Conservation (phyloP, 2,888 invertebrate genomes). For the Leptogaster cylindrica region DNA sequence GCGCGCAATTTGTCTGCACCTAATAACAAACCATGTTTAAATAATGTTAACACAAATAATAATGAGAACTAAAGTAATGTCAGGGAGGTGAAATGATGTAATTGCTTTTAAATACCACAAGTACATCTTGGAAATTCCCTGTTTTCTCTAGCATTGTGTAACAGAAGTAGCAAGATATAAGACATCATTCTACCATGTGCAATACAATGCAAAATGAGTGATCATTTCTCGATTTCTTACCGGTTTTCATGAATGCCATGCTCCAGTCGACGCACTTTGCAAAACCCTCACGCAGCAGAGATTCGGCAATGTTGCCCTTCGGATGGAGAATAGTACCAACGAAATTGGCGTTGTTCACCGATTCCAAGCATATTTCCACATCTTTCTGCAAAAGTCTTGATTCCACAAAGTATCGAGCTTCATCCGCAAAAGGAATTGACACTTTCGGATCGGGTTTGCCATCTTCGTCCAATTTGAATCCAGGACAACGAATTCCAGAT, state of each 20-base stretch:
- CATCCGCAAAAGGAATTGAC: constrained; percentile 78
- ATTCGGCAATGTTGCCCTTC: constrained; percentile 91
- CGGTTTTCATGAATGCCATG: constrained; percentile 78
- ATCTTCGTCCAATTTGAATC: constrained; percentile 78
- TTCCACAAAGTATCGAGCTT: constrained; percentile 94
- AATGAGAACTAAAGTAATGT: constrained; percentile 15
- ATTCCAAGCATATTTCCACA: constrained; percentile 87
- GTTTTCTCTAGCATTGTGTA: constrained; percentile 47
- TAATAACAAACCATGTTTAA: constrained; percentile 47
- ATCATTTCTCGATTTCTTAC: constrained; percentile 57
- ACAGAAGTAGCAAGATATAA: constrained; percentile 25
- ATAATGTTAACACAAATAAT: constrained; percentile 15
- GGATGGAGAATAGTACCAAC: constrained; percentile 94
- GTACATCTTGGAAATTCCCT: constrained; percentile 56
- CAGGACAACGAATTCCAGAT: constrained; percentile 88
- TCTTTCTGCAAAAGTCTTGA: constrained; percentile 88
- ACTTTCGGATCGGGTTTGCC: constrained; percentile 72
- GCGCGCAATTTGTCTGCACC: constrained; percentile 82
- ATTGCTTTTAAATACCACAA: constrained; percentile 48
- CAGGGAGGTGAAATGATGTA: constrained; percentile 59
- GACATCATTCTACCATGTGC: constrained; percentile 34
- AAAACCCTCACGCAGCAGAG: constrained; percentile 86
- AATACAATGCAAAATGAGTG: constrained; percentile 37
- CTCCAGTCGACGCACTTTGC: constrained; percentile 95
- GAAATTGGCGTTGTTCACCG: constrained; percentile 90